phyloP scores from a whole-genome alignment of 2,113 vertebrate species.

The Prunella fulvescens region DNA sequence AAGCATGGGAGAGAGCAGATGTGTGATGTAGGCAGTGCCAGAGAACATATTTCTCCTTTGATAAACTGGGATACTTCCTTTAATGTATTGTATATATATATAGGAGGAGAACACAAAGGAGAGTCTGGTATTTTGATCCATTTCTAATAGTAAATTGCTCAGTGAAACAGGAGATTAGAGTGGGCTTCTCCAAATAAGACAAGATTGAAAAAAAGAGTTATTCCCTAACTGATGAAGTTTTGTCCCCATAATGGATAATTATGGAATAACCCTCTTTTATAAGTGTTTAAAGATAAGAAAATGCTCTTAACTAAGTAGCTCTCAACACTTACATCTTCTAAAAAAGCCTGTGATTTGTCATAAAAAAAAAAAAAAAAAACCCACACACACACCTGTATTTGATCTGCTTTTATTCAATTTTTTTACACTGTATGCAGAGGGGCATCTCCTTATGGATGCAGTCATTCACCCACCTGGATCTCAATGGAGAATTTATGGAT shows the following conservation, averaged over 20 bases:
- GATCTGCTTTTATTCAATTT: conserved; percentile 4
- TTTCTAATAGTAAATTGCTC: conserved; percentile 14
- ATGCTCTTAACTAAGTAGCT: too few species aligned
- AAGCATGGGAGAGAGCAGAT: neutral
- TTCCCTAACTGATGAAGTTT: conserved; percentile 1
- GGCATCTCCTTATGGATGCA: neutral
- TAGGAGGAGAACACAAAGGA: neutral
- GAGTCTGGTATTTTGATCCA: neutral
- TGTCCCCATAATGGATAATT: too few species aligned
- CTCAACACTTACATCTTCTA: too few species aligned
- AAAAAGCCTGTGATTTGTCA: too few species aligned
- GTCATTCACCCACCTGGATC: neutral
- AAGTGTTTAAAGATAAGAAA: too few species aligned
- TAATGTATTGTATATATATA: neutral
- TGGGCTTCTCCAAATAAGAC: neutral
- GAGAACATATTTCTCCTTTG: neutral
- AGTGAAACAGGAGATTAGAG: neutral
- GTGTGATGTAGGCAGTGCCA: neutral
- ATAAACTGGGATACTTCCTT: neutral
- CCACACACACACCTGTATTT: neutral
- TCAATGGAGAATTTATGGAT: neutral
- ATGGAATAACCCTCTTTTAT: too few species aligned
- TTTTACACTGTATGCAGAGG: neutral
- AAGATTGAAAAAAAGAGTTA: neutral
- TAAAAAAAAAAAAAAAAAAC: accelerated